Evolutionary conservation across 2,113 vertebrate genomes (phyloP).

Genomic region (Sinocyclocheilus anshuiensis): DNA sequence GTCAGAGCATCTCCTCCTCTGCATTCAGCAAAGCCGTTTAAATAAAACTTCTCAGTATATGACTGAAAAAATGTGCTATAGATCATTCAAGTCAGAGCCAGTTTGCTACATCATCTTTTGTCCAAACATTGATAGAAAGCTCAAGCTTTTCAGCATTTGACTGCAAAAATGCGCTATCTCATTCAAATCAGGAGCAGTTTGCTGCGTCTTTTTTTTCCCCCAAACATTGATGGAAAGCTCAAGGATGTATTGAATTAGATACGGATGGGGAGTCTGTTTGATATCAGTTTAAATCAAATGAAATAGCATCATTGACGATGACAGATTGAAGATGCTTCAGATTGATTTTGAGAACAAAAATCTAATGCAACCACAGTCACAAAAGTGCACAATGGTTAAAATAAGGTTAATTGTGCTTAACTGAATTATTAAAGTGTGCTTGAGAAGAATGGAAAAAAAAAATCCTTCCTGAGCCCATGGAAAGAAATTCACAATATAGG

Average conservation of each 20-base stretch:
- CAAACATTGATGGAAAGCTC: slow-evolving; percentile 27
- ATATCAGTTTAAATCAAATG: slow-evolving; percentile 9
- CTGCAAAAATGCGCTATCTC: neutral
- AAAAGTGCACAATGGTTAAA: neutral
- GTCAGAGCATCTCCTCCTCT: neutral
- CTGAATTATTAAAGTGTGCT: neutral
- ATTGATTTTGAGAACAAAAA: slow-evolving; percentile 4
- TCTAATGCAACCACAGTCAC: neutral
- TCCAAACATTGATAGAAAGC: slow-evolving; percentile 15
- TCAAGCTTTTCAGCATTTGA: slow-evolving; percentile 22
- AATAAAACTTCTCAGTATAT: slow-evolving; percentile 8
- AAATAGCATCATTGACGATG: slow-evolving; percentile 3
- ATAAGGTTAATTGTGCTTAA: neutral
- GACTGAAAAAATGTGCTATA: slow-evolving; percentile 8
- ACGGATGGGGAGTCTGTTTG: neutral
- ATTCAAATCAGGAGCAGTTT: neutral
- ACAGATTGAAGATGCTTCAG: neutral
- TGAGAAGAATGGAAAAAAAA: neutral
- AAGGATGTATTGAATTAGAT: slow-evolving; percentile 9
- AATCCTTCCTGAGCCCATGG: neutral
- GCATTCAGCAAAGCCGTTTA: neutral
- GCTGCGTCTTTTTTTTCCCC: neutral
- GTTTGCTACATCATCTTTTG: neutral
- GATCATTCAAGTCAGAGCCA: neutral
- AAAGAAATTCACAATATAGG: neutral